A percentile compares a stretch with the other conserved stretches of the same genome.
These are phyloP conservation scores for Uloborus diversus DNA, from an alignment of 1,140 invertebrate genomes.

Conservation along the genomic window DNA sequence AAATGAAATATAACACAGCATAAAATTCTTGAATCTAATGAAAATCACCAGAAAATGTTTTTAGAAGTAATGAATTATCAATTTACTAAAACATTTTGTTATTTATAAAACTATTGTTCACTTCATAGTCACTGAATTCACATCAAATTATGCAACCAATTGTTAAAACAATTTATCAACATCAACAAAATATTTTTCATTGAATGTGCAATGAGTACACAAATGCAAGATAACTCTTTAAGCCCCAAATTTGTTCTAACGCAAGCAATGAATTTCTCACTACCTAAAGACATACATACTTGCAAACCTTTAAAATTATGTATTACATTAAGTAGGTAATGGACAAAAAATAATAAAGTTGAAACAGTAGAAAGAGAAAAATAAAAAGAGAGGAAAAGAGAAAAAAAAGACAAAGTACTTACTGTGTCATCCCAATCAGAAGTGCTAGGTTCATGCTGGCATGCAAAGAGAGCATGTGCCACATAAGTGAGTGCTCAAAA, in stretches of 20 bases:
- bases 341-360: conserved; percentile 1
- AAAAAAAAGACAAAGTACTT: conserved; percentile 54
- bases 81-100: not conserved
- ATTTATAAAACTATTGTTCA: not conserved
- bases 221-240: conserved; percentile 42
- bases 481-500: conserved; percentile 28
- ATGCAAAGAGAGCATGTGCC: conserved; percentile 57
- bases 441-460: conserved; percentile 56
- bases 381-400: conserved; percentile 29
- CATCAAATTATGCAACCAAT: not conserved
- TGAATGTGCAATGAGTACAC: conserved; percentile 32
- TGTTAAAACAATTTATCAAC: too few species aligned
- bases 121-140: not conserved
- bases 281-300: not conserved
- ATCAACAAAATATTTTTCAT: too few species aligned
- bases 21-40: too few species aligned
- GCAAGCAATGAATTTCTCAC: not conserved
- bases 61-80: too few species aligned
- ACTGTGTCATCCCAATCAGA: conserved; percentile 59
- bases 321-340: not conserved
- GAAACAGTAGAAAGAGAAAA: conserved; percentile 27
- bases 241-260: conserved; percentile 32
- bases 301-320: conserved; percentile 59
- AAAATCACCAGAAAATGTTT: too few species aligned
- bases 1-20: too few species aligned